Base-by-base conservation (phyloP, 2,888 invertebrate genomes). In the Parnassius orleans region DNA sequence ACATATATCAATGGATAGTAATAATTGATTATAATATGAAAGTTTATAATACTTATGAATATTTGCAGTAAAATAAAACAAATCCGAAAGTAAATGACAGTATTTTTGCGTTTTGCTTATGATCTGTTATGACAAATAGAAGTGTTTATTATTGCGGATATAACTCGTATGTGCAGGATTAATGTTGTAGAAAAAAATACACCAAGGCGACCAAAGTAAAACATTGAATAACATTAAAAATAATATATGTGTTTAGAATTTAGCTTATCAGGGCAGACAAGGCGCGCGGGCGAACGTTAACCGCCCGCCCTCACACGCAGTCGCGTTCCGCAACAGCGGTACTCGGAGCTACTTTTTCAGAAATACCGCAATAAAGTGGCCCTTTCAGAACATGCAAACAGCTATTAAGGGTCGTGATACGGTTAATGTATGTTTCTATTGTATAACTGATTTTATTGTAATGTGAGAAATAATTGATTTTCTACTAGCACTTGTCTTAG, bases 381-480 rank as follows among this genome's bases (percentile, higher is more conserved):
- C 68, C 72, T 71, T 77, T 70, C 63, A 68, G 65, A 77, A 78
- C 83, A 83, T 83, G 83, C 81, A 74, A 83, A 71, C 76, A 74
- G 73, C 78, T 78, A 76, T 80, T 82, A 77, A 68, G 75, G 74
- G 75, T 75, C 72, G 71, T 68, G 69, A 71, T 71, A 72, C 69
- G 60, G 64, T 14, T 14, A 48, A 66, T 68, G 58, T 66, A 56
- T 54, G 42, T 52, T 58, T 63, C 63, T 47, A 56, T 53, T 57
- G 46, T 65, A 47, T 67, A 67, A 61, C 54, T 15, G 10, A 63
- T 58, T 61, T 57, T 42, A 53, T 57, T 52, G 53, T 24, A 43
- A 44, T 24, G 43, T 11, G 43, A 43, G 43, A 11, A 43, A 43
- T 10, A 43, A 43, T 43, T 43, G 43, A 43, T 43, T 43, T 43